Conservation (phyloP, 2,888 invertebrate species). For the Apodemia zela region DNA sequence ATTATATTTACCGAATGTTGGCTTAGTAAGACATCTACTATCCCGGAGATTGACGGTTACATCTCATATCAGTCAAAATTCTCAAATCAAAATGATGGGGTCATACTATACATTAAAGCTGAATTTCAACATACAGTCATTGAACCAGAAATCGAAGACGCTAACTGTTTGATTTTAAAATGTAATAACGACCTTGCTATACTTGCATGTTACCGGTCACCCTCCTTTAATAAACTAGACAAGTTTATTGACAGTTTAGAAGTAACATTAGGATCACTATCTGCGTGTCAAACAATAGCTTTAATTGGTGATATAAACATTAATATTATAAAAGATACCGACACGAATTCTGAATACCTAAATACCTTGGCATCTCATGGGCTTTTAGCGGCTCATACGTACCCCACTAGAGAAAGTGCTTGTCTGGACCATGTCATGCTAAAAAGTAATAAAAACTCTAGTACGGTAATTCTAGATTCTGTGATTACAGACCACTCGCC, state of each 20-base stretch:
- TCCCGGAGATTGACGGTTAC: conserved; percentile 1
- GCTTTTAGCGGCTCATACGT: neutral
- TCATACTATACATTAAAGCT: neutral
- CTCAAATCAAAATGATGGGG: conserved; percentile 8
- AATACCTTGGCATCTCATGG: neutral
- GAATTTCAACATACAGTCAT: neutral
- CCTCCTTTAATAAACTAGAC: neutral
- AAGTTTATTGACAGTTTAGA: neutral
- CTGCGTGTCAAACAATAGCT: neutral
- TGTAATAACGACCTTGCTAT: neutral
- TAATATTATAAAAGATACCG: neutral
- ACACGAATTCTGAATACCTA: neutral
- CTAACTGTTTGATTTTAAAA: too few species aligned
- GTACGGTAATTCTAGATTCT: neutral
- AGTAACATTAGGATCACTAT: neutral
- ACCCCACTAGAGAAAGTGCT: neutral
- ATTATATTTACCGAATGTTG: conserved; percentile 12
- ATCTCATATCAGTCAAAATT: neutral
- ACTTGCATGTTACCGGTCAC: neutral
- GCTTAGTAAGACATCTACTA: neutral
- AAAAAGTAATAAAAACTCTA: conserved; percentile 3
- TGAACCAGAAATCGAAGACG: too few species aligned
- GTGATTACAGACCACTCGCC: neutral
- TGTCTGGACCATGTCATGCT: neutral
- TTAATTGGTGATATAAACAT: neutral